Evolutionary conservation across 1,140 invertebrate genomes (phyloP), one percentile per base, ranked within the genome.

Genomic region (Hyposmocoma kahamanoa): DNA sequence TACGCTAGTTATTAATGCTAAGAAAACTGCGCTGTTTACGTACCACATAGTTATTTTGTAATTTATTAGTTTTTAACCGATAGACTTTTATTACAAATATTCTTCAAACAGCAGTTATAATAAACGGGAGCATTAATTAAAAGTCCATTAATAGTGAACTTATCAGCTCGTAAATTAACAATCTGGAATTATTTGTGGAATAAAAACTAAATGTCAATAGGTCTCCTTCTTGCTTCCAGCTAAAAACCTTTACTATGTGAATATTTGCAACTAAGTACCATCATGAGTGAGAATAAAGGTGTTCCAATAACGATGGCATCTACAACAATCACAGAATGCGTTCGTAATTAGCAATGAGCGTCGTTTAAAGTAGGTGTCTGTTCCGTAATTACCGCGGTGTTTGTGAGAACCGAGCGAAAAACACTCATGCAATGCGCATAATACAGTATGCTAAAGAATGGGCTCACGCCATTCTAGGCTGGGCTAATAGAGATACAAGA

Each of bases 21-120:
- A 39, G 34, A 53, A 45, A 53, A 55, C 6, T 34, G 30, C 52
- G 26, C 38, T n/a, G 22, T 32, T 22, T 42, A 36, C 21, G 42
- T 44, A 36, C 41, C 42, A 24, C 43, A 22, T 34, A 51, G 11
- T 42, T 44, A 54, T 55, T 45, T 62, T 36, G 8, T 36, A 36
- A 51, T 61, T 59, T 61, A 61, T 53, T 42, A 47, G 42, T 49
- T 51, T 47, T 56, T 61, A 58, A 65, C 57, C 42, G 32, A 36
- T 36, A n/a, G 32, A 36, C 32, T 36, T 36, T 36, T 36, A 36
- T 36, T 36, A 17, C 32, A 26, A 17, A 17, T n/a, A 17, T n/a
- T 36, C 5, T 26, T 26, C 18, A 17, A 8, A n/a, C 15, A 36
- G 15, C 1, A 8, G 15, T 36, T 15, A 15, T 17, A 17, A 36